Base-by-base conservation (phyloP, 2,888 invertebrate species). In the Camponotus fellah region DNA sequence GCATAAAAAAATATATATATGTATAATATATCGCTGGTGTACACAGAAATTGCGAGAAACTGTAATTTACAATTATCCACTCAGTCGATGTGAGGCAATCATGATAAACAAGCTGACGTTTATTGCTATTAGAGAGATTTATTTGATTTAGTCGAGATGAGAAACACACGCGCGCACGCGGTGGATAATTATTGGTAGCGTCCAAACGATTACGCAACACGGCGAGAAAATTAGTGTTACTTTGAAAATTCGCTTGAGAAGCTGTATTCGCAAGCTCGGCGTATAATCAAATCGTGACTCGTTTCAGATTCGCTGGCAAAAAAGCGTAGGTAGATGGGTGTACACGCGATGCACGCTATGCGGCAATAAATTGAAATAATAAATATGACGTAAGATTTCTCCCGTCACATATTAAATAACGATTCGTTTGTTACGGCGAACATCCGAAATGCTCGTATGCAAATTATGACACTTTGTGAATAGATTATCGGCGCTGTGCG, bases 351-450 rank as follows among this genome's bases (percentile, higher is more conserved):
- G 43, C 77, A 68, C 69, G 77, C 69, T 32, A 79, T 6, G 56
- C 8, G 17, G 77, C 58, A 17, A 69, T 71, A 79, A 46, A 79
- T 69, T 69, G 79, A 71, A 71, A 69, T 60, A 79, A 79, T 71
- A 79, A 79, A 60, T 79, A 79, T 79, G 79, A 79, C 79, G 71
- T 60, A 79, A 71, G 79, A 53, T 8, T 3, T 6, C 34, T 37
- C 56, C 56, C 56, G 66, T n/a, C 40, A 26, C 26, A 37, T 46
- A 60, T 79, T 71, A 71, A 79, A 79, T 71, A 79, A 79, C 34
- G 46, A 58, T 40, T 12, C 17, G 17, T 21, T 43, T 65, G 34
- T 43, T 65, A 21, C 32, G 14, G 37, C 17, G 40, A 65, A 5
- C 65, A n/a, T 65, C 26, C 53, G 49, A 56, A 49, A 76, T 56